Percentiles rank a stretch among this genome's conserved stretches.
phyloP scores from a whole-genome alignment of 1,140 invertebrate genomes.

The Microplitis mediator region DNA sequence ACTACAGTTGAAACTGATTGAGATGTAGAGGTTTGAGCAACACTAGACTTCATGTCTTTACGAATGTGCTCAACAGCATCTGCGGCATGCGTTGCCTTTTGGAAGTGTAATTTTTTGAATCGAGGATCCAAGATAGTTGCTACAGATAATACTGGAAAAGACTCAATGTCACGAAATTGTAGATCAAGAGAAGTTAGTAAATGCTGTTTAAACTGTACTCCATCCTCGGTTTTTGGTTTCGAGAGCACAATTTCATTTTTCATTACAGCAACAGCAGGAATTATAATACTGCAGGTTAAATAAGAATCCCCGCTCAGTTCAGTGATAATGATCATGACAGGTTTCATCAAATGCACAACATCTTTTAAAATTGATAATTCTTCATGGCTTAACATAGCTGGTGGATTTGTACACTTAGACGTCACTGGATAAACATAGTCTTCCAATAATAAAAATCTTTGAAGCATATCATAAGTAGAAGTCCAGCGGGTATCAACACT shows the following conservation, averaged over 20 bases:
- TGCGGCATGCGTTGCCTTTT: background rate
- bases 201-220: constrained; percentile 26
- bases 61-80: background rate
- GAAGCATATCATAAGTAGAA: constrained; percentile 44
- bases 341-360: constrained; percentile 44
- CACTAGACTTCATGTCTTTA: background rate
- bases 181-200: constrained; percentile 38
- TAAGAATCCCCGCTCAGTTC: constrained; percentile 57
- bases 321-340: constrained; percentile 50
- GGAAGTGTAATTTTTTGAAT: constrained; percentile 48
- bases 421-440: constrained; percentile 45
- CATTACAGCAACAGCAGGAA: constrained; percentile 52
- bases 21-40: background rate
- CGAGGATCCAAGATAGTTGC: constrained; percentile 51
- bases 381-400: constrained; percentile 43
- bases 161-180: constrained; percentile 41
- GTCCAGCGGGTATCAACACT: constrained; percentile 49
- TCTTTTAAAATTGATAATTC: constrained; percentile 44
- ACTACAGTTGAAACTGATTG: background rate
- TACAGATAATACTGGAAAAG: constrained; percentile 34
- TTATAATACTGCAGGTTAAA: constrained; percentile 52
- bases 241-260: constrained; percentile 40
- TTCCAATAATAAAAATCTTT: constrained; percentile 40
- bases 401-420: constrained; percentile 41
- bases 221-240: constrained; percentile 30